phyloP scores from a whole-genome alignment of 2,888 invertebrate genomes.

The Disparrhopalites patrizii region DNA sequence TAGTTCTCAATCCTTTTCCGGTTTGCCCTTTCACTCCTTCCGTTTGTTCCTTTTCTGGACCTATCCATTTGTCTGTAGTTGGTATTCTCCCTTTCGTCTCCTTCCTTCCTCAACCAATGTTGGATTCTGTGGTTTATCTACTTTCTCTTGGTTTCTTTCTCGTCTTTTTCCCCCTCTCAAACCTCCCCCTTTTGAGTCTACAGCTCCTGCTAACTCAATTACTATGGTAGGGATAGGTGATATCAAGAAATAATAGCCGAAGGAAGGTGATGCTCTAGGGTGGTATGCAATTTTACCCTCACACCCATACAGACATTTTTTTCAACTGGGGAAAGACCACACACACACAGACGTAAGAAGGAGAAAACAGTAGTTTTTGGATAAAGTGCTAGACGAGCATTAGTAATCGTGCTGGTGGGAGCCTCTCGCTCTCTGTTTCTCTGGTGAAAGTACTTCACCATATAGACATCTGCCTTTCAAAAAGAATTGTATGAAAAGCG shows the following conservation, averaged over 20 bases:
- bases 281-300: no score
- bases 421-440: no score
- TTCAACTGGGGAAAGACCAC: no score
- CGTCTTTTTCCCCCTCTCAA: not conserved
- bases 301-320: no score
- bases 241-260: not conserved
- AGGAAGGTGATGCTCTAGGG: no score
- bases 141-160: no score
- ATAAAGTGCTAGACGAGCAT: not conserved
- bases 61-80: no score
- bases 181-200: not conserved
- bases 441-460: no score
- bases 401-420: not conserved
- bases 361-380: not conserved
- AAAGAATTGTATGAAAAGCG: not conserved
- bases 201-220: not conserved
- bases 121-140: not conserved
- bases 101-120: not conserved
- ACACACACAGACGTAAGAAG: no score
- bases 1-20: conserved; percentile 1
- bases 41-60: no score
- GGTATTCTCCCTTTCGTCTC: not conserved
- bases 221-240: not conserved
- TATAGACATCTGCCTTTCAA: not conserved
- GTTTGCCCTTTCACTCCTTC: not conserved